A percentile compares a stretch with the other conserved stretches of the same genome.
Conservation (phyloP, 1,140 invertebrate genomes). For the Drosophila pachea region DNA sequence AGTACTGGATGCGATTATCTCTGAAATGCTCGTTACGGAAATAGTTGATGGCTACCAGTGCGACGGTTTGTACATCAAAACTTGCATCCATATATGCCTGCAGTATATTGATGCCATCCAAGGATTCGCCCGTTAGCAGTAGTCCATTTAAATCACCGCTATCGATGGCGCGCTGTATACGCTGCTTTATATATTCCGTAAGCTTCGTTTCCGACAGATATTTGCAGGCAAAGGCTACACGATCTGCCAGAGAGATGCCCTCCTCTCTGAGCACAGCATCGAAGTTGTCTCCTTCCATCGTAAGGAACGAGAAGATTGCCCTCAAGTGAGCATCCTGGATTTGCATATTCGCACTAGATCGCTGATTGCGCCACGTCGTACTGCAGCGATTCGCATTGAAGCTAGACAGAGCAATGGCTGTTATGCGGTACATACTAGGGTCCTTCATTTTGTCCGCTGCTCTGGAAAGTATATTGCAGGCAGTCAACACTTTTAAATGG, state of each 20-base stretch:
- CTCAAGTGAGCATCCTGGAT: slow-evolving; percentile 93
- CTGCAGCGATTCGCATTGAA: slow-evolving; percentile 89
- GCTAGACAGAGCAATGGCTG: slow-evolving; percentile 94
- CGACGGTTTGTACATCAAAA: slow-evolving; percentile 94
- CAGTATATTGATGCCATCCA: slow-evolving; percentile 88
- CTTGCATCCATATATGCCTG: slow-evolving; percentile 94
- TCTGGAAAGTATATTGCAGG: slow-evolving; percentile 90
- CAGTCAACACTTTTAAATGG: slow-evolving; percentile 89
- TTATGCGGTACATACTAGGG: slow-evolving; percentile 82
- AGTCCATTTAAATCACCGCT: slow-evolving; percentile 91
- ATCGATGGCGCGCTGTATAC: slow-evolving; percentile 85
- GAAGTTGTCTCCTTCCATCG: slow-evolving; percentile 88
- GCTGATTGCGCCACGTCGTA: slow-evolving; percentile 90
- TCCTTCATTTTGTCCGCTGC: slow-evolving; percentile 80
- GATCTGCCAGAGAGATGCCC: slow-evolving; percentile 90
- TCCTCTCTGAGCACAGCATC: slow-evolving; percentile 89
- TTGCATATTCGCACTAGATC: slow-evolving; percentile 84
- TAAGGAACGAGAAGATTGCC: slow-evolving; percentile 95
- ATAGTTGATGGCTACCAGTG: slow-evolving; percentile 88
- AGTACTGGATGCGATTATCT: slow-evolving; percentile 83
- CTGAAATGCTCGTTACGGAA: slow-evolving; percentile 84
- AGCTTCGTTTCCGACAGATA: slow-evolving; percentile 91
- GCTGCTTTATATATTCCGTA: slow-evolving; percentile 86
- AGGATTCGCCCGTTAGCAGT: slow-evolving; percentile 88
- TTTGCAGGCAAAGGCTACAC: slow-evolving; percentile 95